Evolutionary conservation across 2,797 vertebrate genomes (phyloP).

Genomic region (Myotis daubentonii): DNA sequence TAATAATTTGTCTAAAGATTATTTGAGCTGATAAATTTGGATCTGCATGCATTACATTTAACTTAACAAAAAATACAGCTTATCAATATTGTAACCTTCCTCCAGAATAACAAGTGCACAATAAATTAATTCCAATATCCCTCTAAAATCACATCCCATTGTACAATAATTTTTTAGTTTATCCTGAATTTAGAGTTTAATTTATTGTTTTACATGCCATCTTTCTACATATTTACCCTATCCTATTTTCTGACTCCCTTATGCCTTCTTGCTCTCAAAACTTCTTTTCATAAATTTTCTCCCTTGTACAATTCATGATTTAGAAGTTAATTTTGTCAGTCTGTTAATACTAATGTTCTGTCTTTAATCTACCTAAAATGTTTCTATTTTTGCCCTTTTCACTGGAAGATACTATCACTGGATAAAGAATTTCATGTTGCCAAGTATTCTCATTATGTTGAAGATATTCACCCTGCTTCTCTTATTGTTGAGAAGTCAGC

Average conservation of each 20-base stretch:
- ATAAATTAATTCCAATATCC: neutral
- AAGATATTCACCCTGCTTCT: neutral
- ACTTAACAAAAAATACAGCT: neutral
- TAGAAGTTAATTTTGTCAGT: neutral
- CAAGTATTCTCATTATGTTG: neutral
- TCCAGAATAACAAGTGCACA: neutral
- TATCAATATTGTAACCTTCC: neutral
- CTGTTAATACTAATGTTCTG: neutral
- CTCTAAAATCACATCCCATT: neutral
- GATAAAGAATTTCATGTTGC: neutral
- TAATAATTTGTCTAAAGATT: neutral
- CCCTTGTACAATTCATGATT: neutral
- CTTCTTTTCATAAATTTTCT: neutral
- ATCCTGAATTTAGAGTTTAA: neutral
- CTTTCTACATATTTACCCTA: neutral
- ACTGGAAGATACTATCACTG: neutral
- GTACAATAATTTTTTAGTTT: neutral
- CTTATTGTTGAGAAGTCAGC: neutral
- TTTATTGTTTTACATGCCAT: neutral
- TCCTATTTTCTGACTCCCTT: neutral
- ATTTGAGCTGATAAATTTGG: neutral
- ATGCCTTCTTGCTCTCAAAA: neutral
- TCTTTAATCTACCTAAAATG: neutral
- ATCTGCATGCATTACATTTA: neutral
- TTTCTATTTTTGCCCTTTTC: neutral